A percentile compares a stretch with the other conserved stretches of the same genome.
Evolutionary conservation across 2,113 vertebrate species (phyloP).

Genomic region (Ailuropoda melanoleuca): DNA sequence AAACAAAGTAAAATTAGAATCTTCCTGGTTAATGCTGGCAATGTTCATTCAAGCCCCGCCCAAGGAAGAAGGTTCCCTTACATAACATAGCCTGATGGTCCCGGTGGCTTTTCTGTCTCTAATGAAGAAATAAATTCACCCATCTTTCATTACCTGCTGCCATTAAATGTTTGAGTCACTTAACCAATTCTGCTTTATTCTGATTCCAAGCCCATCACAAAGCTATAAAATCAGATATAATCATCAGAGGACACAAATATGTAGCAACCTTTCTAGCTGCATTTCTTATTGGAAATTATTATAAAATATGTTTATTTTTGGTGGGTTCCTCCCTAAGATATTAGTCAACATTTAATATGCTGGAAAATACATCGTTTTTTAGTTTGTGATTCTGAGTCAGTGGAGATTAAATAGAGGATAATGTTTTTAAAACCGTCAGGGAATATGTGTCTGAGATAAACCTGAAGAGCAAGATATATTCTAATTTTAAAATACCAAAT

Average conservation of each 20-base stretch:
- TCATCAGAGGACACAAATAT: background rate
- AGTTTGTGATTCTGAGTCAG: slow-evolving; percentile 36
- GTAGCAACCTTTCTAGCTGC: background rate
- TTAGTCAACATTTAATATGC: slow-evolving; percentile 35
- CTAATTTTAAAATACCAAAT: slow-evolving; percentile 55
- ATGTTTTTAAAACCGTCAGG: slow-evolving; percentile 11
- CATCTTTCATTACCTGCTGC: background rate
- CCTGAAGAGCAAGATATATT: background rate
- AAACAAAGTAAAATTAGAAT: background rate
- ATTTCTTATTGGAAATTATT: slow-evolving; percentile 51
- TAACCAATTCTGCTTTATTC: background rate
- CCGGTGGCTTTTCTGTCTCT: background rate
- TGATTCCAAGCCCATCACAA: background rate
- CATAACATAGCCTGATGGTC: background rate
- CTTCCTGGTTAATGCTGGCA: background rate
- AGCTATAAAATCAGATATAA: background rate
- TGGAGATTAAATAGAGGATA: background rate
- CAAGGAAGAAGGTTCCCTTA: background rate
- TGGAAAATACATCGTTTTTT: background rate
- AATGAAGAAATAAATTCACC: background rate
- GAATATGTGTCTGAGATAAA: background rate
- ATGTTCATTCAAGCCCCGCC: background rate
- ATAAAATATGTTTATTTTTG: slow-evolving; percentile 26
- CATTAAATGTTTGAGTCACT: background rate
- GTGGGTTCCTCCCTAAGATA: background rate